Percentiles rank a stretch among this genome's conserved stretches.
Conservation (phyloP, 1,140 invertebrate species). For the Nixonia krombeini region DNA sequence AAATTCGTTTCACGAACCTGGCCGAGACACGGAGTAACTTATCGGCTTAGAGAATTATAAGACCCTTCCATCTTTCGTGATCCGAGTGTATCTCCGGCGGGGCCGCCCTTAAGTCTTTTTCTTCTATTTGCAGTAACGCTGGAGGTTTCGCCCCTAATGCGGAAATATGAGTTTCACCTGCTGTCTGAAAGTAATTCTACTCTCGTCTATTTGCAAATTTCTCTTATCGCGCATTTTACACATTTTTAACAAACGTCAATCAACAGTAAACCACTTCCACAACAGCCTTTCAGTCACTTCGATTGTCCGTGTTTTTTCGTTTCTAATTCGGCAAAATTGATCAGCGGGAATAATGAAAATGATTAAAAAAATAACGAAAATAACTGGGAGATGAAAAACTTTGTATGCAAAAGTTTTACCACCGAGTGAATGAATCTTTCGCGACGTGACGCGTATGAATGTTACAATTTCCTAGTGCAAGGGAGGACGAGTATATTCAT, state of each 20-base stretch:
- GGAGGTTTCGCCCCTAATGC: constrained; percentile 18
- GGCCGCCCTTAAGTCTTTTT: constrained; percentile 18
- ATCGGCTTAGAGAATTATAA: constrained; percentile 45
- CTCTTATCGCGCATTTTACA: neutral
- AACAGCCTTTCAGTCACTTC: too few species aligned
- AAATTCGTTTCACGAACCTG: constrained; percentile 33
- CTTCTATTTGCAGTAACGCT: constrained; percentile 10
- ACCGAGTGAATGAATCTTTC: neutral
- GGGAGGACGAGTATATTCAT: constrained; percentile 6
- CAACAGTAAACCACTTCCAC: too few species aligned
- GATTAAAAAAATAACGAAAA: neutral
- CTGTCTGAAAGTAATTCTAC: constrained; percentile 1
- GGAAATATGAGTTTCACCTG: constrained; percentile 28
- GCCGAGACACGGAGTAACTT: constrained; percentile 33
- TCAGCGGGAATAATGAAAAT: too few species aligned
- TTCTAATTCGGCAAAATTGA: too few species aligned
- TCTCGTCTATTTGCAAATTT: constrained; percentile 10
- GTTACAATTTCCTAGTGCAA: neutral
- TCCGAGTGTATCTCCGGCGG: constrained; percentile 16
- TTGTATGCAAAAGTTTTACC: too few species aligned
- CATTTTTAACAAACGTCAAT: too few species aligned
- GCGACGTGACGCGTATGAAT: neutral
- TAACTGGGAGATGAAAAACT: neutral
- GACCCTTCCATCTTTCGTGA: constrained; percentile 19
- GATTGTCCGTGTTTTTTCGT: too few species aligned